Evolutionary conservation across 2,888 invertebrate genomes (phyloP).

Genomic region (Cosmia pyralina): DNA sequence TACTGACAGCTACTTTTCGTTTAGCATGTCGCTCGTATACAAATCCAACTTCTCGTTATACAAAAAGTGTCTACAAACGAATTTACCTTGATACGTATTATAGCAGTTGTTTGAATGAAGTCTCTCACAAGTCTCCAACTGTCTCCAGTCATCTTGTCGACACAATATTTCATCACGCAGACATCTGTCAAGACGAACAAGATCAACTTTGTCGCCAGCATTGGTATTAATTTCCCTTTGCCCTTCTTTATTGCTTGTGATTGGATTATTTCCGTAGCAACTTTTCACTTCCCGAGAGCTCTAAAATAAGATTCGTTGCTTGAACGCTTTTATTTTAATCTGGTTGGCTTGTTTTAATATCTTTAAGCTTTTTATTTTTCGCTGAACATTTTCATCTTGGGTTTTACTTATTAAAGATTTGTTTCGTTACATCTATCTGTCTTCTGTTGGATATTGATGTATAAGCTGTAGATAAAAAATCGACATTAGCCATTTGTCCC

Average conservation of each 20-base stretch:
- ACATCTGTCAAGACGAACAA: conserved; percentile 84
- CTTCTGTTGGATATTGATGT: conserved; percentile 72
- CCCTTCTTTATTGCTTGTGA: conserved; percentile 83
- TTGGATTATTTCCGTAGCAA: conserved; percentile 86
- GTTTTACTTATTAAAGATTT: conserved; percentile 57
- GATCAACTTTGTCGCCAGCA: conserved; percentile 83
- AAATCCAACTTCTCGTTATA: conserved; percentile 57
- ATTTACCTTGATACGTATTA: conserved; percentile 51
- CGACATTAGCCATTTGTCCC: conserved; percentile 82
- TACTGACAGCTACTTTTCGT: conserved; percentile 48
- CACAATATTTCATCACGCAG: conserved; percentile 82
- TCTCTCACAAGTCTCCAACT: conserved; percentile 63
- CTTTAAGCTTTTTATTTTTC: conserved; percentile 62
- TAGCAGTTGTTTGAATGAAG: conserved; percentile 68
- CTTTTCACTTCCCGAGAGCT: conserved; percentile 77
- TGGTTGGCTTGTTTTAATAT: conserved; percentile 68
- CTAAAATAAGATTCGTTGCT: conserved; percentile 78
- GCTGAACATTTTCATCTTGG: conserved; percentile 56
- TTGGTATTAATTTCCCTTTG: conserved; percentile 85
- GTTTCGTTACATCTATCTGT: conserved; percentile 38
- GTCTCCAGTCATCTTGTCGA: conserved; percentile 70
- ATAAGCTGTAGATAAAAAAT: conserved; percentile 78
- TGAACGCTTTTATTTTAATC: conserved; percentile 73
- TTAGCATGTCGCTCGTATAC: conserved; percentile 41
- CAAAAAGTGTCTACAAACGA: conserved; percentile 31